These are phyloP conservation scores for Acestrorhynchus altus DNA, from an alignment of 2,797 vertebrate genomes.

Conservation along the genomic window DNA sequence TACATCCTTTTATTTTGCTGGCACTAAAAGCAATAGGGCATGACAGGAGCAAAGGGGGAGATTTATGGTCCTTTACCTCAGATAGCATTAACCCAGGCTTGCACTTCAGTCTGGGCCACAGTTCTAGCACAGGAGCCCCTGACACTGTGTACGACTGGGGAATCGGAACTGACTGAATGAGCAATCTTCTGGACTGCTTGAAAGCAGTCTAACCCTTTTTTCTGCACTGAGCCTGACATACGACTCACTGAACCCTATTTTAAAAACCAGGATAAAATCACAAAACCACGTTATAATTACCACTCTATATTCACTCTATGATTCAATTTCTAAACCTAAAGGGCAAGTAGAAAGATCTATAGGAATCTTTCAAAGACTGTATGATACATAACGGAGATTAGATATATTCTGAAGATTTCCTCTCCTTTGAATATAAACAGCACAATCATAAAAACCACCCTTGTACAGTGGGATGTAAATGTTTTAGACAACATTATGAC, in stretches of 20 bases:
- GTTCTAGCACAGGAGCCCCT: constrained; percentile 39
- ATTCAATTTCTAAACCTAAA: constrained; percentile 2
- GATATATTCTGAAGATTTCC: background rate
- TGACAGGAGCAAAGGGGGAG: constrained; percentile 68
- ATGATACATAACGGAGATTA: background rate
- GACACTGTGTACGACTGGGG: constrained; percentile 32
- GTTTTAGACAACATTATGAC: background rate
- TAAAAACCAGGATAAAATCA: constrained; percentile 32
- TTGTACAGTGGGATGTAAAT: background rate
- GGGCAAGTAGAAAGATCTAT: background rate
- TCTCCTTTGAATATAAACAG: background rate
- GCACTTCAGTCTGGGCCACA: constrained; percentile 47
- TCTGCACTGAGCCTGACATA: constrained; percentile 8
- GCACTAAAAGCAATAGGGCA: constrained; percentile 73
- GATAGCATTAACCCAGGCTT: constrained; percentile 66
- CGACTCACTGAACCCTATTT: constrained; percentile 33
- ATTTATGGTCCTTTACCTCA: constrained; percentile 67
- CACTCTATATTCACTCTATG: background rate
- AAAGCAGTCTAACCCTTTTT: constrained; percentile 14
- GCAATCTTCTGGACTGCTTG: constrained; percentile 38
- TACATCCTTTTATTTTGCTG: constrained; percentile 63
- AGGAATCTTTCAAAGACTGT: background rate
- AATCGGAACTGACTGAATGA: constrained; percentile 51
- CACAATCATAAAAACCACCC: background rate
- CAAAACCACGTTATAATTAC: background rate